A percentile compares a stretch with the other conserved stretches of the same genome.
Conservation (phyloP, 2,113 vertebrate genomes). For the Microtus pennsylvanicus region DNA sequence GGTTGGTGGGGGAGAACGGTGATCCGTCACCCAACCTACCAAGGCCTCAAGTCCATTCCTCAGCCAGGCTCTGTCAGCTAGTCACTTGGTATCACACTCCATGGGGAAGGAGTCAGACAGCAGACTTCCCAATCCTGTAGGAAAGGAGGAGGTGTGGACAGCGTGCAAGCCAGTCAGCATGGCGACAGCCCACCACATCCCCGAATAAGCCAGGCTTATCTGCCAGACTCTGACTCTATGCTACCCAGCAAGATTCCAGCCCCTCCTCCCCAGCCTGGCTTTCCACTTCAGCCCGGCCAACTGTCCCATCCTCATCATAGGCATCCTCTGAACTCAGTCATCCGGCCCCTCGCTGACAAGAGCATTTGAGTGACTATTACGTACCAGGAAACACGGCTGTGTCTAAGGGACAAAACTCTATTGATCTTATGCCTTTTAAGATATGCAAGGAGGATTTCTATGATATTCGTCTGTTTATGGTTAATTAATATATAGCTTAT, state of each 20-base stretch:
- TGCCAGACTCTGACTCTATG: neutral
- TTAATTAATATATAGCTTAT: neutral
- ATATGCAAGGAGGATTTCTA: neutral
- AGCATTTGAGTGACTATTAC: neutral
- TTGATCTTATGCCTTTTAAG: neutral
- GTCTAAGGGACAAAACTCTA: neutral
- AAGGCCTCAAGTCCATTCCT: slow-evolving; percentile 13
- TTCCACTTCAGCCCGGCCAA: neutral
- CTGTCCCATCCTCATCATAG: neutral
- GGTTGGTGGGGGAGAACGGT: neutral
- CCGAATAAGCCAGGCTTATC: neutral
- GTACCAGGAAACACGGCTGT: neutral
- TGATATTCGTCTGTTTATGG: neutral
- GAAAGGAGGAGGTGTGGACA: neutral
- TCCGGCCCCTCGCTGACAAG: neutral
- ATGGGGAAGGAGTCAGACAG: neutral
- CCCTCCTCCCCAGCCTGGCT: neutral
- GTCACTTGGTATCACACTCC: neutral
- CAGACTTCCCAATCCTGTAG: neutral
- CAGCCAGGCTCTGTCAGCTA: neutral
- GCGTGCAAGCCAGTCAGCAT: neutral
- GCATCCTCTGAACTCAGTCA: slow-evolving; percentile 7
- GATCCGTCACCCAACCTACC: neutral
- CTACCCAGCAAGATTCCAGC: neutral
- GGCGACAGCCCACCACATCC: neutral